These are phyloP conservation scores for Gallinago stenura DNA, from an alignment of 2,797 vertebrate genomes.

Conservation along the genomic window DNA sequence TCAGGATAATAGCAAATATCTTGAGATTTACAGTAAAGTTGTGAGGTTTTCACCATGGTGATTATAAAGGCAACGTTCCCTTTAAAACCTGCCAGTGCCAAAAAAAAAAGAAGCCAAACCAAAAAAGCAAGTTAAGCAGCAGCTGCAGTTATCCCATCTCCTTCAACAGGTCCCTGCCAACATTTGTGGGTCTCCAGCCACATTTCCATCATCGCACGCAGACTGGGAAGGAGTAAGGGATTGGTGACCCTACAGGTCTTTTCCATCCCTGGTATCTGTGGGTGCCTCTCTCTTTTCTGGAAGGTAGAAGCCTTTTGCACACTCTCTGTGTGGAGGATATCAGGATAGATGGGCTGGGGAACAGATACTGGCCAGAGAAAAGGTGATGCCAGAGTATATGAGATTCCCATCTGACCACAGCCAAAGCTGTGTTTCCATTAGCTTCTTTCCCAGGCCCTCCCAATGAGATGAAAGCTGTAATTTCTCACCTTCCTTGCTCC, in stretches of 20 bases:
- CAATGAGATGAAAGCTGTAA: not conserved
- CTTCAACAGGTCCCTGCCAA: not conserved
- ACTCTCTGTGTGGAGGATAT: not conserved
- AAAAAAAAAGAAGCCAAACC: not conserved
- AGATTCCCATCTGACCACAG: not conserved
- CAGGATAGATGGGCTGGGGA: not conserved
- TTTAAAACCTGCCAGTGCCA: not conserved
- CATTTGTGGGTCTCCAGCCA: not conserved
- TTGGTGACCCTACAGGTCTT: not conserved
- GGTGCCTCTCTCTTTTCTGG: not conserved
- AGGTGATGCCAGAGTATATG: not conserved
- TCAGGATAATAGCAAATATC: not conserved
- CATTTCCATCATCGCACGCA: not conserved
- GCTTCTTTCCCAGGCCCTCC: not conserved
- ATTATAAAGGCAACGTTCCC: not conserved
- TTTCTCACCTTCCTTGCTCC: not conserved
- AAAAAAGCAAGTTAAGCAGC: not conserved
- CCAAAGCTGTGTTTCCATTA: not conserved
- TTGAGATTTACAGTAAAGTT: not conserved
- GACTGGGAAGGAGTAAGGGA: rapidly evolving
- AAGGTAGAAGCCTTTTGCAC: not conserved
- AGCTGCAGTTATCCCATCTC: not conserved
- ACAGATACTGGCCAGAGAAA: not conserved
- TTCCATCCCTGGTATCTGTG: not conserved
- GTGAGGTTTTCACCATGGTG: not conserved